Base-by-base conservation (phyloP, 2,797 vertebrate species). In the Numenius phaeopus region DNA sequence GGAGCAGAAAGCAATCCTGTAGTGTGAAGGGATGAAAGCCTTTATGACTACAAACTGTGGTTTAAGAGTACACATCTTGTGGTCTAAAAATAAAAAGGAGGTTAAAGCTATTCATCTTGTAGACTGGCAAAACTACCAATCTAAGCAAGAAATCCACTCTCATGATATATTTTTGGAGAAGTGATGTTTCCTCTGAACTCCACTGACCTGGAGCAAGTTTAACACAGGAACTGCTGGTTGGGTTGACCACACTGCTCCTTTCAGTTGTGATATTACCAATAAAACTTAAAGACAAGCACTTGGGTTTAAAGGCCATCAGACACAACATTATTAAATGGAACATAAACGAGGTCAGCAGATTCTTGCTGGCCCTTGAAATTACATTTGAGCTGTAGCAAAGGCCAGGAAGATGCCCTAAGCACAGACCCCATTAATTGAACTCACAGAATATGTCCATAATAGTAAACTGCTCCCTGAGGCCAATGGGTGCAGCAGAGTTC, bases 221-320 rank as follows among this genome's bases (percentile, higher is more conserved):
- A 93, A 95, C 0, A 0, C 59, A 85, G 75, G 90, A 89, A 70
- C 47, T 89, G 40, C 75, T 85, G 61, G 59, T 90, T 83, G 82
- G 72, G 55, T 71, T 96, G 93, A 93, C 78, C 92, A 97, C 57
- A 16, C 46, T 54, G 47, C 42, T 93, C 76, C 66, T 82, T 89
- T 94, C 65, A 66, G 54, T 79, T 89, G 61, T 92, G 92, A 85
- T 94, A 83, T 90, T 97, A 90, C 64, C 93, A 90, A 95, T 97
- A 97, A 97, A 97, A 94, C 75, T 89, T 95, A 80, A 92, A 97
- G 92, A 94, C 83, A 89, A 89, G 64, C 52, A 67, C 67, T 89
- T 93, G 71, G 67, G 59, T 91, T 95, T 96, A 97, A 96, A 97
- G 86, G 81, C 67, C 67, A 85, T 75, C 78, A 89, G 58, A 90